These are phyloP conservation scores for Erythrolamprus reginae DNA, from an alignment of 2,113 vertebrate species.

Conservation along the genomic window DNA sequence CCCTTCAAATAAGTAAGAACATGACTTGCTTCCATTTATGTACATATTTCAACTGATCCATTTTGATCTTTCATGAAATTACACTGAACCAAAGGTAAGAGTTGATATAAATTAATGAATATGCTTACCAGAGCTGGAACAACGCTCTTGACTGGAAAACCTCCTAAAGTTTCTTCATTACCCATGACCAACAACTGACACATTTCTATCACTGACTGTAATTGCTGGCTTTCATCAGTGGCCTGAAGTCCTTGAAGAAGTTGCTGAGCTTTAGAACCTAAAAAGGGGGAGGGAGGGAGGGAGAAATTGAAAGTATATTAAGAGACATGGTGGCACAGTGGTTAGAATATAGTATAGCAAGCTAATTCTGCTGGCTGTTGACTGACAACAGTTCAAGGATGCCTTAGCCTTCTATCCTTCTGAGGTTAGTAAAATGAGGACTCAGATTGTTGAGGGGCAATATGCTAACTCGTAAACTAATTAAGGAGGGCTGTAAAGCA, in stretches of 20 bases:
- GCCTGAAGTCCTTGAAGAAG: slow-evolving; percentile 96
- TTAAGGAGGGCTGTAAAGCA: too few relatives aligned
- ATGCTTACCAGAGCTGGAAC: slow-evolving; percentile 92
- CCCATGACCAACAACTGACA: slow-evolving; percentile 98
- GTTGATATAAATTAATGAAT: neutral
- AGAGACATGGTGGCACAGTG: too few relatives aligned
- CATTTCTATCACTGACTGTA: slow-evolving; percentile 98
- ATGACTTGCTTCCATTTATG: neutral
- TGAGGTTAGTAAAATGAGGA: too few relatives aligned
- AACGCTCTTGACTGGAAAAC: slow-evolving; percentile 97
- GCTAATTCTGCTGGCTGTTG: too few relatives aligned
- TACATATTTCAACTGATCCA: neutral
- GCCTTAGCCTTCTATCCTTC: too few relatives aligned
- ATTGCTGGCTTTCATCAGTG: slow-evolving; percentile 96
- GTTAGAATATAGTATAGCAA: neutral
- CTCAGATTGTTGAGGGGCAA: too few relatives aligned
- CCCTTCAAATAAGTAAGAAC: neutral
- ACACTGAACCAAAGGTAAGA: neutral
- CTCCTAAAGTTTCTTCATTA: slow-evolving; percentile 97
- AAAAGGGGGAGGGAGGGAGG: neutral
- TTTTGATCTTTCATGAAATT: neutral
- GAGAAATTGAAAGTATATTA: slow-evolving; percentile 10
- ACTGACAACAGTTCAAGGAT: too few relatives aligned
- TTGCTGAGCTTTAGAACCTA: slow-evolving; percentile 98
- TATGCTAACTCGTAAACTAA: too few relatives aligned